Percentiles rank a stretch among this genome's conserved stretches.
Evolutionary conservation across 2,888 invertebrate genomes (phyloP).

Genomic region (Creontiades dilutus): DNA sequence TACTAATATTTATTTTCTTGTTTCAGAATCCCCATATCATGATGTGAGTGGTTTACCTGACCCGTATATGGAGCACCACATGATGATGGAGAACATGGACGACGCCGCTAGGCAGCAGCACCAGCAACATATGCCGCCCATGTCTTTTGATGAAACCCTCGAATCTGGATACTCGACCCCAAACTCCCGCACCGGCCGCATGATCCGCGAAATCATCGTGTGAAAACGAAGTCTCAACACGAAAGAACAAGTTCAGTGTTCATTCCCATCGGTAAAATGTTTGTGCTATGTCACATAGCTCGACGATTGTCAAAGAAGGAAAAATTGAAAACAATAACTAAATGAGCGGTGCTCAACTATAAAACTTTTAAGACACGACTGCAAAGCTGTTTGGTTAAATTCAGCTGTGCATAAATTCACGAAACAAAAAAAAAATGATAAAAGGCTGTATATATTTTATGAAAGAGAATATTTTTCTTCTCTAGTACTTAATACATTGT

Average conservation of each 20-base stretch:
- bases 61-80: constrained; percentile 86
- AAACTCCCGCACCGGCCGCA: constrained; percentile 93
- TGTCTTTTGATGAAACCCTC: constrained; percentile 94
- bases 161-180: constrained; percentile 97
- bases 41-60: constrained; percentile 95
- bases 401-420: constrained; percentile 4
- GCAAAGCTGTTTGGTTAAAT: background rate
- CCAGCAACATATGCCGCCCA: constrained; percentile 85
- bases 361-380: background rate
- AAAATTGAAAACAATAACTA: background rate
- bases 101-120: constrained; percentile 83
- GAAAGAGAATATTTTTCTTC: constrained; percentile 71
- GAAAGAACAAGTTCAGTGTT: background rate
- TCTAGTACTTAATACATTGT: constrained; percentile 50
- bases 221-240: constrained; percentile 78
- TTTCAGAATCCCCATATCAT: constrained; percentile 93
- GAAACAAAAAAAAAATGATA: background rate
- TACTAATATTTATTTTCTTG: no score
- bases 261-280: background rate
- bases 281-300: background rate
- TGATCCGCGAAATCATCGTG: constrained; percentile 96
- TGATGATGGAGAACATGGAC: constrained; percentile 82
- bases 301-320: background rate
- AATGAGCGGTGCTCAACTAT: background rate
- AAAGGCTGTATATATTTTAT: constrained; percentile 70